A percentile compares a stretch with the other conserved stretches of the same genome.
Conservation (phyloP, 2,888 invertebrate species). For the Troilus luridus region DNA sequence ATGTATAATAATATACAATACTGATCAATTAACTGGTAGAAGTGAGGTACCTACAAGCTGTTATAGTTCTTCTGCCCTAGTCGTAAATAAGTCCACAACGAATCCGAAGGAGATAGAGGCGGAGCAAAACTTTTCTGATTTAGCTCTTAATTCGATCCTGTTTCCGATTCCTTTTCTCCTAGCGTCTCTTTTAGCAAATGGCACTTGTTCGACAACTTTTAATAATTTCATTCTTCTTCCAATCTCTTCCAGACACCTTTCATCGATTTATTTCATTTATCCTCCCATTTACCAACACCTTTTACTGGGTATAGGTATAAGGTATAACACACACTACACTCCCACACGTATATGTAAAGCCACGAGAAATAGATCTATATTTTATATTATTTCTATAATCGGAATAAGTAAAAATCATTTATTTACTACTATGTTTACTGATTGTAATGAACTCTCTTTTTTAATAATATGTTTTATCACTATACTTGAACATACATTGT, state of each 20-base stretch:
- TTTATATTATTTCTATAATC: too few species aligned
- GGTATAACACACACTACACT: too few species aligned
- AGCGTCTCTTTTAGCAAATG: background rate
- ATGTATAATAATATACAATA: too few species aligned
- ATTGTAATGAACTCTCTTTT: too few species aligned
- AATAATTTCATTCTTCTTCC: conserved; percentile 22
- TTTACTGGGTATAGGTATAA: background rate
- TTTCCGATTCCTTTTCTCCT: conserved; percentile 25
- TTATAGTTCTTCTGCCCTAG: background rate
- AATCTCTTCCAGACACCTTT: background rate
- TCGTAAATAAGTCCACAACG: background rate
- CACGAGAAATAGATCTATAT: too few species aligned
- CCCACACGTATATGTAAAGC: too few species aligned
- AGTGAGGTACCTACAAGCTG: too few species aligned
- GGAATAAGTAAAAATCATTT: too few species aligned
- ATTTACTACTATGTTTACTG: too few species aligned
- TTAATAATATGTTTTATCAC: too few species aligned
- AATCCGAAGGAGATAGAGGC: background rate
- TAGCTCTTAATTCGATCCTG: conserved; percentile 33
- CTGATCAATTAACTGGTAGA: too few species aligned
- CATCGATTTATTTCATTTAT: background rate
- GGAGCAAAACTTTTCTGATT: conserved; percentile 16
- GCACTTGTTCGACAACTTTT: conserved; percentile 20
- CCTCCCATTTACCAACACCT: background rate
- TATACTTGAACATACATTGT: too few species aligned